Evolutionary conservation across 2,113 vertebrate genomes (phyloP), one percentile per base, ranked within the genome.

Genomic region (Serinus canaria): DNA sequence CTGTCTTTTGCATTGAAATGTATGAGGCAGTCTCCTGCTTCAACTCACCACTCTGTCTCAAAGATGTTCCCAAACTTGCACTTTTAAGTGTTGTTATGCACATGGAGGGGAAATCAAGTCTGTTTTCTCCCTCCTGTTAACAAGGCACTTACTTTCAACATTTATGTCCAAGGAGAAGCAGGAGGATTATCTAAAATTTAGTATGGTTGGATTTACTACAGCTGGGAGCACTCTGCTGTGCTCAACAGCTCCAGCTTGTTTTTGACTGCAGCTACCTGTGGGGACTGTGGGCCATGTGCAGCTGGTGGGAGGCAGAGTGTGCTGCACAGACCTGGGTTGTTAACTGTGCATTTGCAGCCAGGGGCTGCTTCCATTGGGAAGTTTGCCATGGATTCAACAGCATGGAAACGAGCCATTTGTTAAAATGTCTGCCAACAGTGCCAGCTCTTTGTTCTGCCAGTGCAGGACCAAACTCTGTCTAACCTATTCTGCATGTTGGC

Each of bases 71-170:
- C 22, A 53, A 91, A 33, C 20, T 22, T 43, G 4, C 3, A 10
- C 53, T 87, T 86, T 31, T 30, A 66, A 53, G 41, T 7, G 15
- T 21, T 89, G 14, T 47, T 69, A 35, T 60, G 24, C 1, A 2
- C 1, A 0, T 13, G 4, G 10, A 2, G 1, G 9, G 2, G 4
- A 13, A 58, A 87, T 83, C 44, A 62, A 47, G 1, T 28, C 59
- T 60, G 2, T 49, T 83, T 85, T 68, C 39, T 78, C 22, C n/a
- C 21, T 83, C 15, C 15, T 80, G 3, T 80, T 81, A 73, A 52
- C 14, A 0, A 4, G 10, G 16, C 31, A 53, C 19, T 33, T 31
- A 56, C 21, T 68, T 88, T 60, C 11, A 69, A n/a, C 11, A 22
- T 41, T 35, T 44, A 13, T 33, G 30, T 58, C 22, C 1, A 4